Percentiles rank a stretch among this genome's conserved stretches.
phyloP scores from a whole-genome alignment of 2,797 vertebrate species.

The Margarornis squamiger region DNA sequence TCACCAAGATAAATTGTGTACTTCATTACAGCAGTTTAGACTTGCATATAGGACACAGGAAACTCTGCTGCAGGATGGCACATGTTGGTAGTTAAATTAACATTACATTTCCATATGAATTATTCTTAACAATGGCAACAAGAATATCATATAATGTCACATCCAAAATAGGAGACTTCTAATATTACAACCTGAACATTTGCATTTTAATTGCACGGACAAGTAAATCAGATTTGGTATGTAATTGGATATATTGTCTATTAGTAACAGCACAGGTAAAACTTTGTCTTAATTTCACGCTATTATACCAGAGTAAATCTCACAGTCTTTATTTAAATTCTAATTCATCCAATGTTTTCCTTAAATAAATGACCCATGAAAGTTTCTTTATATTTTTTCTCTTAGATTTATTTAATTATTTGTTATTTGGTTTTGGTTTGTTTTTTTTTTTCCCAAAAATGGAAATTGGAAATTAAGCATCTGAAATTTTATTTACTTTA shows the following conservation, averaged over 20 bases:
- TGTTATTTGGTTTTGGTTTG: too few relatives aligned
- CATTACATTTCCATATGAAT: background rate
- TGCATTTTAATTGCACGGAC: constrained; percentile 2
- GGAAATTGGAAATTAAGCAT: background rate
- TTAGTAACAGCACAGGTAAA: background rate
- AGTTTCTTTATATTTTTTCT: background rate
- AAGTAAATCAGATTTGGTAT: background rate
- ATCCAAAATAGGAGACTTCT: background rate
- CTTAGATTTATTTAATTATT: background rate
- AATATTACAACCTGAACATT: background rate
- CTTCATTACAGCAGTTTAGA: background rate
- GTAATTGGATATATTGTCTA: background rate
- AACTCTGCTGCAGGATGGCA: background rate
- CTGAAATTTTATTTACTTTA: background rate
- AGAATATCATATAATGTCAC: background rate
- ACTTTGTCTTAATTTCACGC: background rate
- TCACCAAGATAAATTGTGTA: background rate
- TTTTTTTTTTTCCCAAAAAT: background rate
- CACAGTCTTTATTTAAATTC: background rate
- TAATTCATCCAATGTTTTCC: background rate
- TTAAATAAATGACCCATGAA: background rate
- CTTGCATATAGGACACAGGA: background rate
- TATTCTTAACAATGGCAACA: background rate
- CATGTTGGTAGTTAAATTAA: background rate
- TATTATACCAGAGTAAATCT: background rate